These are phyloP conservation scores for Helostoma temminkii DNA, from an alignment of 2,797 vertebrate species.

Conservation along the genomic window DNA sequence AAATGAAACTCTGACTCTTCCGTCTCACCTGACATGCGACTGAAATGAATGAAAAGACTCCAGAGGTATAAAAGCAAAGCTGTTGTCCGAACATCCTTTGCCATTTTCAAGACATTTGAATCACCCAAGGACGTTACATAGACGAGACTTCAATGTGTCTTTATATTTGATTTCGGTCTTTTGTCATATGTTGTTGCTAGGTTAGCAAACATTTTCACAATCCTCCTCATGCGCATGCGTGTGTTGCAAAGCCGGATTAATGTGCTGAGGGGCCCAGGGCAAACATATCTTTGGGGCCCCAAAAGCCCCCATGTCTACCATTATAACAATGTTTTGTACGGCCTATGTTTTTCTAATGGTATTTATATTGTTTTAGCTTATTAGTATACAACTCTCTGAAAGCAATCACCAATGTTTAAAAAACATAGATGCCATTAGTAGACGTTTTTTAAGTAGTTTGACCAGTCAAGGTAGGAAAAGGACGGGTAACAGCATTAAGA, in stretches of 20 bases:
- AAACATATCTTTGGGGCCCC: not conserved
- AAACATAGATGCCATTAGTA: no score
- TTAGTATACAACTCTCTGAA: no score
- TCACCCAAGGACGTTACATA: not conserved
- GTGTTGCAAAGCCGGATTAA: not conserved
- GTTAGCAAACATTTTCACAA: conserved; percentile 18
- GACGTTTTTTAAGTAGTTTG: no score
- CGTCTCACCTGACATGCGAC: conserved; percentile 62
- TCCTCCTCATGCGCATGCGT: conserved; percentile 33
- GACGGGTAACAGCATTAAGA: no score
- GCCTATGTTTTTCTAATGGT: not conserved
- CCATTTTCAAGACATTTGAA: conserved; percentile 53
- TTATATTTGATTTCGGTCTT: not conserved
- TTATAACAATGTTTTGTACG: not conserved
- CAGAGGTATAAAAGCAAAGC: conserved; percentile 44
- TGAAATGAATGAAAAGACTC: conserved; percentile 47
- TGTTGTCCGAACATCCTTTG: conserved; percentile 2
- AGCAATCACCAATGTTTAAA: no score
- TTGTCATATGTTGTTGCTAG: not conserved
- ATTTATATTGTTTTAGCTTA: no score
- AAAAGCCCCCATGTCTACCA: not conserved
- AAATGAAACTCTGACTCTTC: not conserved
- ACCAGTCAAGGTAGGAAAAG: no score
- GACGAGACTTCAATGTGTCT: not conserved
- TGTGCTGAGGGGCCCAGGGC: not conserved